These are phyloP conservation scores for Ceratosolen fusciceps DNA, from an alignment of 1,140 invertebrate species.

Conservation along the genomic window DNA sequence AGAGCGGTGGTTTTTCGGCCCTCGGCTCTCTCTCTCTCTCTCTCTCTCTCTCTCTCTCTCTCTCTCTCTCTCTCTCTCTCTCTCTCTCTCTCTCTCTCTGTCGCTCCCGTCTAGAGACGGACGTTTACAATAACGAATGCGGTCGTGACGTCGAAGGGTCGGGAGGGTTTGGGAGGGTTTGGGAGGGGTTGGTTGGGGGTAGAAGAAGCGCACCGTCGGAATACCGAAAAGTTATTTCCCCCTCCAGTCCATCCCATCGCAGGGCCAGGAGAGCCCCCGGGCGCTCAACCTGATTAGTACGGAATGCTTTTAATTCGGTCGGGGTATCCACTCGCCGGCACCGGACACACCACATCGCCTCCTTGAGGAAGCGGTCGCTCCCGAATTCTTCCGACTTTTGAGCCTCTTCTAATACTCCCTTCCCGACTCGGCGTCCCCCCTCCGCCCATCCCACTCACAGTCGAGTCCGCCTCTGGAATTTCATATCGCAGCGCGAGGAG, in stretches of 20 bases:
- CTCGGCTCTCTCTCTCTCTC: background rate
- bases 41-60: too few relatives aligned
- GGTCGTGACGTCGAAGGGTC: too few relatives aligned
- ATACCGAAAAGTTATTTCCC: constrained; percentile 33
- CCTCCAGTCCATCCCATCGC: too few relatives aligned
- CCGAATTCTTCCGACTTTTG: constrained; percentile 14
- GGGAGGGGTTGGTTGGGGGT: too few relatives aligned
- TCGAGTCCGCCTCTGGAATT: too few relatives aligned
- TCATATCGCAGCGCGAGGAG: constrained; percentile 7
- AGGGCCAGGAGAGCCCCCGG: background rate
- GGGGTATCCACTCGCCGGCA: background rate
- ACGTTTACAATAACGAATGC: constrained; percentile 41
- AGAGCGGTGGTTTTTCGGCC: background rate
- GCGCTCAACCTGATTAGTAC: constrained; percentile 20
- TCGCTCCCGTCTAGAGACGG: constrained; percentile 1
- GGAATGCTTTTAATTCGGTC: constrained; percentile 43
- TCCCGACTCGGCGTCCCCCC: too few relatives aligned
- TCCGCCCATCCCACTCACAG: too few relatives aligned
- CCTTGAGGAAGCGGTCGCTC: background rate
- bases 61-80: too few relatives aligned
- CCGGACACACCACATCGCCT: background rate
- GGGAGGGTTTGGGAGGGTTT: too few relatives aligned
- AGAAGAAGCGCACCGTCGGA: background rate
- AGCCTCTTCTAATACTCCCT: background rate
- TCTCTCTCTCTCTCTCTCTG: too few relatives aligned